Conservation (phyloP, 2,113 vertebrate species). For the Collichthys lucidus region DNA sequence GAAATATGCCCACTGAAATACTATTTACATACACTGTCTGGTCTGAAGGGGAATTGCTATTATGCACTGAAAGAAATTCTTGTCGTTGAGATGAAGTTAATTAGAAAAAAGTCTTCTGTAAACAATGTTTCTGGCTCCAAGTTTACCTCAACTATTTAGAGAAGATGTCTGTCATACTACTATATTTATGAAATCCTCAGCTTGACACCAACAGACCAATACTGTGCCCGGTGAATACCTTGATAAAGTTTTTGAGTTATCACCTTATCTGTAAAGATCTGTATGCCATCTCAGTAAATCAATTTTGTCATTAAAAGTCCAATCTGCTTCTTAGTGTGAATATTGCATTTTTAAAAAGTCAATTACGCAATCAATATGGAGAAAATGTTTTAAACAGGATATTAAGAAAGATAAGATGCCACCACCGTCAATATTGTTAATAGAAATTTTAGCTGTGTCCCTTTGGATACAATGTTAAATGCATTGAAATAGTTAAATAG, state of each 20-base stretch:
- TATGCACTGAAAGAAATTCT: slow-evolving; percentile 18
- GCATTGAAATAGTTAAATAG: neutral
- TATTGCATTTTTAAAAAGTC: slow-evolving; percentile 78
- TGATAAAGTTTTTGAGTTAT: slow-evolving; percentile 49
- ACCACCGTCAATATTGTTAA: slow-evolving; percentile 64
- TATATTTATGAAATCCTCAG: slow-evolving; percentile 28
- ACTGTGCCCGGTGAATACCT: slow-evolving; percentile 50
- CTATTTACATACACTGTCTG: slow-evolving; percentile 12
- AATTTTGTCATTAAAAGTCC: slow-evolving; percentile 76
- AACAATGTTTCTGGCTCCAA: slow-evolving; percentile 21
- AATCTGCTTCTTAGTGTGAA: slow-evolving; percentile 63
- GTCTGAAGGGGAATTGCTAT: slow-evolving; percentile 29
- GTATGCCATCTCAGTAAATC: slow-evolving; percentile 60
- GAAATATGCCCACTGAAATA: slow-evolving; percentile 9
- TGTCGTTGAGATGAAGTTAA: slow-evolving; percentile 49
- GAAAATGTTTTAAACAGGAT: slow-evolving; percentile 75
- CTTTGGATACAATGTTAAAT: slow-evolving; percentile 27
- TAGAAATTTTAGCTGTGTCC: slow-evolving; percentile 51
- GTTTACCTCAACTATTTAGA: slow-evolving; percentile 2
- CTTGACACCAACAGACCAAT: slow-evolving; percentile 17
- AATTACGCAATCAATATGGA: slow-evolving; percentile 73
- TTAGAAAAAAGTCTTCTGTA: slow-evolving; percentile 44
- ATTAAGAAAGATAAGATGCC: slow-evolving; percentile 74
- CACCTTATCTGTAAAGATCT: slow-evolving; percentile 60
- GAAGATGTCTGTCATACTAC: slow-evolving; percentile 28